Evolutionary conservation across 2,888 invertebrate species (phyloP), one percentile per base, ranked within the genome.

Genomic region (Acleris emargana): DNA sequence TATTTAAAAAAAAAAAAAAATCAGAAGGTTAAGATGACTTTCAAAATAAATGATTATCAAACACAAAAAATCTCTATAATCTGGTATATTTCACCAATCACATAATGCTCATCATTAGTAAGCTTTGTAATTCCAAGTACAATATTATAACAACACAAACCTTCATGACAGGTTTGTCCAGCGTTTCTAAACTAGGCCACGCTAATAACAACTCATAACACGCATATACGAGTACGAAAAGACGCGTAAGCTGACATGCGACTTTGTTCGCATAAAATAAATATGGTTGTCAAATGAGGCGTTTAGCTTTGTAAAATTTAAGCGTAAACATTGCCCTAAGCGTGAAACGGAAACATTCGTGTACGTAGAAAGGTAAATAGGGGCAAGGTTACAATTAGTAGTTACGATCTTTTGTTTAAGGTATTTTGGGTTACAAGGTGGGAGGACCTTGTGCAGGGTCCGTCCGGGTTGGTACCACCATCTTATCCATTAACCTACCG

Each of bases 201-300:
- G 58, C 42, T 58, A 58, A 51, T 60, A 68, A 59, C 43, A 17
- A 38, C n/a, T 32, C 42, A 20, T 55, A 61, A 42, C 43, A 22
- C n/a, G 22, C 45, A 43, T 16, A 45, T 25, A 22, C 16, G 20
- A 16, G 7, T 16, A 7, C 42, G 20, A 32, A 38, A 57, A 57
- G n/a, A 50, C 71, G 74, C 70, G 70, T 72, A 72, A 64, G 62
- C 61, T 70, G 69, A 66, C 70, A 69, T 67, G 69, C 70, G 71
- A 72, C 70, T 70, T 62, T 70, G 68, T 73, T 71, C 70, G 68
- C 74, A 72, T 75, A 70, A 76, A 76, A 77, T 79, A 76, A 80
- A 79, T 76, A 68, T 32, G 68, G 67, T 68, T 70, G 73, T 72
- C 74, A 69, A 76, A 74, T 38, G 74, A 71, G 76, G 70, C 67